Conservation (phyloP, 2,888 invertebrate species). For the Muschampia plurimacula region DNA sequence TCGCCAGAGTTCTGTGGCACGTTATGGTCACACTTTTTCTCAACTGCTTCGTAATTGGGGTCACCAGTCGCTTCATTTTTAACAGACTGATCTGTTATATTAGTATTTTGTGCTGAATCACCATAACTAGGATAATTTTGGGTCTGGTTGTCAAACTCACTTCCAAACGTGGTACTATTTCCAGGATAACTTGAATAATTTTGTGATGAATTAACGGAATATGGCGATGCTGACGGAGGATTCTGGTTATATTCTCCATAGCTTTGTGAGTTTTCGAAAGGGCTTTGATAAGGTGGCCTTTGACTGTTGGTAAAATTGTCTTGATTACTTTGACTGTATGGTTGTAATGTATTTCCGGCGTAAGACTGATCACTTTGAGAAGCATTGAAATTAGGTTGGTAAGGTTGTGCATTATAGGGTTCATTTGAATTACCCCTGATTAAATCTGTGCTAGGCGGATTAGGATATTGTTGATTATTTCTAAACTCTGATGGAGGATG, state of each 20-base stretch:
- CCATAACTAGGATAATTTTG: conserved; percentile 66
- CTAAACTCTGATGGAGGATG: conserved; percentile 30
- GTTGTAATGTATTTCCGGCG: conserved; percentile 58
- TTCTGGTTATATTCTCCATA: conserved; percentile 67
- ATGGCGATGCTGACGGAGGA: conserved; percentile 50
- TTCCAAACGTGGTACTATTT: conserved; percentile 58
- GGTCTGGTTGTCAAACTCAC: conserved; percentile 66
- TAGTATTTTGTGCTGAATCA: conserved; percentile 47
- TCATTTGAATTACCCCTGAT: conserved; percentile 49
- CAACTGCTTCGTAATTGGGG: conserved; percentile 53
- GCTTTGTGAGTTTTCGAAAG: conserved; percentile 57
- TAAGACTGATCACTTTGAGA: conserved; percentile 63
- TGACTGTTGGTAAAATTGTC: conserved; percentile 66
- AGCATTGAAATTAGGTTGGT: conserved; percentile 67
- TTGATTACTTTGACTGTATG: conserved; percentile 57
- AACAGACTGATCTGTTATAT: conserved; percentile 51
- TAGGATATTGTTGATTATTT: conserved; percentile 25
- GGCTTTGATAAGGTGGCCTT: conserved; percentile 64
- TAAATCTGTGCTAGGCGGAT: conserved; percentile 27
- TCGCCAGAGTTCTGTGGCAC: conserved; percentile 53
- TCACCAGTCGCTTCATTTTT: conserved; percentile 57
- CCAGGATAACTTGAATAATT: conserved; percentile 60
- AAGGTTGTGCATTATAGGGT: conserved; percentile 65
- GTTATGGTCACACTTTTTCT: conserved; percentile 61
- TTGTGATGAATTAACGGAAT: conserved; percentile 60